A percentile compares a stretch with the other conserved stretches of the same genome.
Evolutionary conservation across 2,888 invertebrate genomes (phyloP).

Genomic region (Melolontha melolontha): DNA sequence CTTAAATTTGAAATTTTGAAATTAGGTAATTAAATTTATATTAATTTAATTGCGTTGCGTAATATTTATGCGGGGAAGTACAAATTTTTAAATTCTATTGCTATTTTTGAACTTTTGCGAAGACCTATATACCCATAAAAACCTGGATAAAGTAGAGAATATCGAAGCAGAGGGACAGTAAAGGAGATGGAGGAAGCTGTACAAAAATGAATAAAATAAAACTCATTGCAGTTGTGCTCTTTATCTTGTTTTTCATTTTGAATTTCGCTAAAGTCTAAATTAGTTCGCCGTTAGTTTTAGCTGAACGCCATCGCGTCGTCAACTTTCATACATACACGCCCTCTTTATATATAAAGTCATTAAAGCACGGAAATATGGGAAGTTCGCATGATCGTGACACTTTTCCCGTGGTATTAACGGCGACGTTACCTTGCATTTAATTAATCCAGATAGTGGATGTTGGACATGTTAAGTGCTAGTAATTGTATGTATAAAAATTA

Average conservation of each 20-base stretch:
- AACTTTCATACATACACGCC: neutral
- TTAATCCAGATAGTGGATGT: conserved; percentile 27
- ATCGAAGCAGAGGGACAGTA: too few species aligned
- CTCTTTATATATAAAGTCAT: conserved; percentile 26
- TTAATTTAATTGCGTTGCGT: too few species aligned
- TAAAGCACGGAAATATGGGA: conserved; percentile 31
- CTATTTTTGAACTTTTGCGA: too few species aligned
- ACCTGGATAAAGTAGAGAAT: too few species aligned
- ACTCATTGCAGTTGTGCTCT: neutral
- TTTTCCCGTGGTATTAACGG: conserved; percentile 28
- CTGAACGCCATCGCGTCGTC: conserved; percentile 5
- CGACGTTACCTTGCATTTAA: conserved; percentile 28
- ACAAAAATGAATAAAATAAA: too few species aligned
- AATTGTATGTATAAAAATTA: conserved; percentile 26
- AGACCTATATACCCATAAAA: too few species aligned
- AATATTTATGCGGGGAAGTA: too few species aligned
- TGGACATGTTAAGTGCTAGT: conserved; percentile 23
- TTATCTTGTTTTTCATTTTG: neutral
- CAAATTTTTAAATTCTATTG: too few species aligned
- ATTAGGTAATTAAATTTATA: too few species aligned
- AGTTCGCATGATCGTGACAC: conserved; percentile 36
- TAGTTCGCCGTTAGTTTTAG: conserved; percentile 8
- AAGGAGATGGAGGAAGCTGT: too few species aligned
- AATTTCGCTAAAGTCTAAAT: neutral
- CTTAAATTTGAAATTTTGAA: too few species aligned